Base-by-base conservation (phyloP, 2,888 invertebrate species). In the Drosophila lacicola region DNA sequence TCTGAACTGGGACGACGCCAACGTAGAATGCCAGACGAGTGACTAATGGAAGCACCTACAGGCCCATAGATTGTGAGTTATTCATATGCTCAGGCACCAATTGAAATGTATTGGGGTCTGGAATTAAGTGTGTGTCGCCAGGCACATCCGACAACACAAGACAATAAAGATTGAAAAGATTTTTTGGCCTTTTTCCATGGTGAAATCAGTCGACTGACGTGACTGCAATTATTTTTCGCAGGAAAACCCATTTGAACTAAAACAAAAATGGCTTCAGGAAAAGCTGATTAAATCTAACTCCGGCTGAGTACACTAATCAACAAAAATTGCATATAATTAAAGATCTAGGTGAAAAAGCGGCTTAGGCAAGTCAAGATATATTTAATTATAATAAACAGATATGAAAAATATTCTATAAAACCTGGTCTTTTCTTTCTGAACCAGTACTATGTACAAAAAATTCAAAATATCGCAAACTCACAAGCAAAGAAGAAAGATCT, bases 1-100 rank as follows among this genome's bases (percentile, higher is more conserved):
- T 19, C 65, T 56, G 58, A 85, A 74, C 82, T 88, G 70, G 79
- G 77, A 69, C 85, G 78, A 70, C 64, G 68, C 70, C 69, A 69
- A 74, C 63, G 53, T 67, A 54, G 70, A 80, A 80, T 88, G 82
- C 67, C 85, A 78, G 49, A 41, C 51, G 76, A 71, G 67, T 78
- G 80, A 73, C 61, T 71, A 67, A 70, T 76, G 50, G 56, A 63
- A 56, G 60, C 74, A 69, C 46, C 73, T 55, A 45, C 60, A 41
- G 54, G 49, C 49, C 69, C 69, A 69, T 44, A 69, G 53, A 54
- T 44, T 60, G 47, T 36, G n/a, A 49, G 34, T 44, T 53, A 68
- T 67, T 63, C 44, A 42, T 69, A 69, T 44, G 49, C 47, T 41
- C 50, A 51, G 45, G 49, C 42, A 4, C 29, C 51, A 41, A 68